Conservation (phyloP, 2,888 invertebrate genomes). For the Drosophila phalerata region DNA sequence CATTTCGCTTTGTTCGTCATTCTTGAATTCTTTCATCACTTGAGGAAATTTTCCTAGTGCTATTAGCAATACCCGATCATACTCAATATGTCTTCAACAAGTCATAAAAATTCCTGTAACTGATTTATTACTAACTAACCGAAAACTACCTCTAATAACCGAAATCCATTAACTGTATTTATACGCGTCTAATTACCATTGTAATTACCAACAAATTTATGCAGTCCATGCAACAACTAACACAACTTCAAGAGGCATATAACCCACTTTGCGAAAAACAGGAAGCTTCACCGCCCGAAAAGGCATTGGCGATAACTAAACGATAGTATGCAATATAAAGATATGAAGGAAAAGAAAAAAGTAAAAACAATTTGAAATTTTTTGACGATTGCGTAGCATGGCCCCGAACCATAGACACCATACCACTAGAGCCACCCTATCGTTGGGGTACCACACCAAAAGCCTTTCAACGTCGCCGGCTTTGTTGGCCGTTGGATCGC, state of each 20-base stretch:
- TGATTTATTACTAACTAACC: slow-evolving; percentile 16
- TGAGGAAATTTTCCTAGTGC: slow-evolving; percentile 3
- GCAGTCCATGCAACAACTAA: slow-evolving; percentile 47
- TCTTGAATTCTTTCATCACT: slow-evolving; percentile 1
- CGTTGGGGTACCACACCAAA: not conserved
- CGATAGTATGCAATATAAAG: slow-evolving; percentile 33
- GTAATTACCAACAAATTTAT: slow-evolving; percentile 69
- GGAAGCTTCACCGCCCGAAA: slow-evolving; percentile 60
- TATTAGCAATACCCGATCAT: not conserved
- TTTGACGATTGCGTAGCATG: slow-evolving; percentile 71
- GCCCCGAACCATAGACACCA: slow-evolving; percentile 18
- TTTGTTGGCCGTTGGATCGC: slow-evolving; percentile 10
- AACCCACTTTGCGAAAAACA: slow-evolving; percentile 59
- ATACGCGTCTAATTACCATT: slow-evolving; percentile 64
- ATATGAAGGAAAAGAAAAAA: slow-evolving; percentile 23
- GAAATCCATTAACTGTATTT: slow-evolving; percentile 67
- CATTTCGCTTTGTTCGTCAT: not conserved
- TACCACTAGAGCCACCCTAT: slow-evolving; percentile 11
- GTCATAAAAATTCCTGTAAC: slow-evolving; percentile 29
- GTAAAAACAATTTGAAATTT: slow-evolving; percentile 60
- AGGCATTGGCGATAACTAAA: slow-evolving; percentile 47
- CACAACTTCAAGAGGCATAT: slow-evolving; percentile 25
- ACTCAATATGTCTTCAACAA: slow-evolving; percentile 12
- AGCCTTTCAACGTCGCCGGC: slow-evolving; percentile 15
- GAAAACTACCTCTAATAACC: slow-evolving; percentile 23